phyloP scores from a whole-genome alignment of 2,113 vertebrate genomes.

The Laticauda colubrina region DNA sequence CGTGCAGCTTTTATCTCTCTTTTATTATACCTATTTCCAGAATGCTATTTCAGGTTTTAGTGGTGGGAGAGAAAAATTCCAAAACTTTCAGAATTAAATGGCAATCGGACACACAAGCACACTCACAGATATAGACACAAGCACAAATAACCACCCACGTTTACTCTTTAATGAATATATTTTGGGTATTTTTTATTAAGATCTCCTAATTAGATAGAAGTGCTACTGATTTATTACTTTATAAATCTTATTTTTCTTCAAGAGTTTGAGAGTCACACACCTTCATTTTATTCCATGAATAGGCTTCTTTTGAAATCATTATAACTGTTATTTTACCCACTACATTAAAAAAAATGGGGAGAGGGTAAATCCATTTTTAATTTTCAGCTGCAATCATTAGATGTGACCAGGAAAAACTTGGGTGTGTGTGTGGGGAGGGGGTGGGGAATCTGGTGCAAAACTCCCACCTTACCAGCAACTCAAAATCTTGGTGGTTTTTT shows the following conservation, averaged over 20 bases:
- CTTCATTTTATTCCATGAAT: neutral
- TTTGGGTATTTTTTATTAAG: neutral
- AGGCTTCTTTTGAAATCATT: neutral
- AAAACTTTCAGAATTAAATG: neutral
- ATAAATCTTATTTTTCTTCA: neutral
- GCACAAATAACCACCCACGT: neutral
- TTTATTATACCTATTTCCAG: neutral
- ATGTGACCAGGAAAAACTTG: neutral
- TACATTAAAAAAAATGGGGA: neutral
- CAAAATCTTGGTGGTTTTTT: neutral
- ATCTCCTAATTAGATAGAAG: neutral
- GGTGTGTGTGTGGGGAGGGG: neutral
- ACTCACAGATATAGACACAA: neutral
- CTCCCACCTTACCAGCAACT: neutral
- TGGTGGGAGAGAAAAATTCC: neutral
- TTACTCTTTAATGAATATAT: neutral
- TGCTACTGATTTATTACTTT: neutral
- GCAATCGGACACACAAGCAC: neutral
- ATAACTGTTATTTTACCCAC: neutral
- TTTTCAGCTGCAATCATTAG: neutral
- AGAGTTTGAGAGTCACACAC: neutral
- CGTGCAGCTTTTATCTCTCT: neutral
- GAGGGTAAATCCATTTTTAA: neutral
- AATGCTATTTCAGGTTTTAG: neutral
- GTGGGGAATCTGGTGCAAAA: neutral